Conservation (phyloP, 1,140 invertebrate genomes). For the Drepana arcuata region DNA sequence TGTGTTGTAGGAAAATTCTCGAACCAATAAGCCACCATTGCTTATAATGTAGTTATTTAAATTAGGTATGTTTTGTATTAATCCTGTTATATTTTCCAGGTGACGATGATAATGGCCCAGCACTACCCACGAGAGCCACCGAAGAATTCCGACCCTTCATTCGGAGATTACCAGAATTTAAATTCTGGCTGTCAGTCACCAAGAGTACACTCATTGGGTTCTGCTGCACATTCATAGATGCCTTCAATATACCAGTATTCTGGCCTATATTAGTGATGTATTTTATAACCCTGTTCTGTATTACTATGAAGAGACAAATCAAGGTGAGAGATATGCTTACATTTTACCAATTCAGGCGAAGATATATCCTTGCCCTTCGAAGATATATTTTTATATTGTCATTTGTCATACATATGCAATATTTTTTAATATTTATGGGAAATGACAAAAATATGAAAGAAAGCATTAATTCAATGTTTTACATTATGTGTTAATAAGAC, state of each 20-base stretch:
- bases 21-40: background rate
- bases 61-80: background rate
- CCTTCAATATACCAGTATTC: constrained; percentile 99
- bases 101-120: constrained; percentile 88
- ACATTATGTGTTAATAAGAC: no score
- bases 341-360: no score
- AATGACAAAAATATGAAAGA: no score
- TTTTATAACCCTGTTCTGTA: constrained; percentile 97
- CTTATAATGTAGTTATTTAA: background rate
- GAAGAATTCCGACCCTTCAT: constrained; percentile 99
- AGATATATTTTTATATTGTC: no score
- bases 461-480: no score
- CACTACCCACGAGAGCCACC: constrained; percentile 93
- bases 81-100: constrained; percentile 58
- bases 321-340: constrained; percentile 79
- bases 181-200: constrained; percentile 98
- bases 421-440: no score
- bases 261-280: constrained; percentile 99
- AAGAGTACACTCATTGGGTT: constrained; percentile 95
- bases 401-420: no score
- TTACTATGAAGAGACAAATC: constrained; percentile 99
- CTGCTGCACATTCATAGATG: constrained; percentile 96
- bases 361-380: no score
- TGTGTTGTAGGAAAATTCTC: no score
- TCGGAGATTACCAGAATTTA: constrained; percentile 97